Conservation (phyloP, 2,797 vertebrate genomes). For the Danio jaintianensis region DNA sequence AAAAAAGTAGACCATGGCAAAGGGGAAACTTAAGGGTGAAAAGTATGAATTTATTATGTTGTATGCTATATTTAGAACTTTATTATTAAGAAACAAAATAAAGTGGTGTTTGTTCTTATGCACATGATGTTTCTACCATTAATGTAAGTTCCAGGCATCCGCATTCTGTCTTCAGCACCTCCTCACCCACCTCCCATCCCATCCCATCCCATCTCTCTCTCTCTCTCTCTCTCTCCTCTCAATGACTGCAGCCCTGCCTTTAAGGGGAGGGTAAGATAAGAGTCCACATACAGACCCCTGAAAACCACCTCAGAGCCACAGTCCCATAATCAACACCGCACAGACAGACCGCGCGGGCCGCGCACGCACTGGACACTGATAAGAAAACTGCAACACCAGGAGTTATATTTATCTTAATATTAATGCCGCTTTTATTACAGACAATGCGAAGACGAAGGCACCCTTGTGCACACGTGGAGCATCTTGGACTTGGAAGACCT, state of each 20-base stretch:
- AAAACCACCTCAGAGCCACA: conserved; percentile 47
- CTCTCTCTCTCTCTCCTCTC: conserved; percentile 5
- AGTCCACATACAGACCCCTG: conserved; percentile 44
- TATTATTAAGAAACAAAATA: not conserved
- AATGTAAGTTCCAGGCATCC: not conserved
- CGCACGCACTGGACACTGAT: conserved; percentile 71
- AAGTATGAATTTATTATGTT: not conserved
- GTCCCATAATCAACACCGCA: conserved; percentile 77
- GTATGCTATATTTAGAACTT: not conserved
- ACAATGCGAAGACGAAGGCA: conserved; percentile 8
- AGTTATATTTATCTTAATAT: conserved; percentile 27
- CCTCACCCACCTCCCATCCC: conserved; percentile 16
- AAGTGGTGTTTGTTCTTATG: not conserved
- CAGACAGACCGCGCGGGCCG: conserved; percentile 71
- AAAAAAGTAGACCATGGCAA: not conserved
- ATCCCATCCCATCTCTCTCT: conserved; percentile 12
- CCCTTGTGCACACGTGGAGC: not conserved
- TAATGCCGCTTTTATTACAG: conserved; percentile 9
- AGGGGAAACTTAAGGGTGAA: not conserved
- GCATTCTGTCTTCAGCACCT: not conserved
- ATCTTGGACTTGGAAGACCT: not conserved
- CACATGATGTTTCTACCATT: not conserved
- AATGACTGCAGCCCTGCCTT: conserved; percentile 52
- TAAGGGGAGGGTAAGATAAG: conserved; percentile 65
- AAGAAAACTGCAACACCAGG: conserved; percentile 64